Conservation (phyloP, 2,113 vertebrate genomes). For the Phasianus colchicus region DNA sequence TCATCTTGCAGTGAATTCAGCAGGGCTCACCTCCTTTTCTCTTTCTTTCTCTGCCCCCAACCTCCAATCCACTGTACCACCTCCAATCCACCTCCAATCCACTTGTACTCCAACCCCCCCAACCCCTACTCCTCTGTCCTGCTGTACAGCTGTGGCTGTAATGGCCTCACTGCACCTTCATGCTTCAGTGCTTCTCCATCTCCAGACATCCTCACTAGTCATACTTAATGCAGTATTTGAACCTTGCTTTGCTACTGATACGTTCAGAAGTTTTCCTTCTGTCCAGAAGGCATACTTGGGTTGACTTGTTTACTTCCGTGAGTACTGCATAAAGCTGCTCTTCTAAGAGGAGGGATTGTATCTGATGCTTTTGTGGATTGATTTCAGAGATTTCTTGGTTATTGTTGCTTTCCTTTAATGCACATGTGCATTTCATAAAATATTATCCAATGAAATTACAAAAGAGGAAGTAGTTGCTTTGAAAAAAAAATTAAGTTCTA, state of each 20-base stretch:
- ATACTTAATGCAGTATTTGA: neutral
- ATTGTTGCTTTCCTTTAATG: neutral
- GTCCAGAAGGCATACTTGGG: neutral
- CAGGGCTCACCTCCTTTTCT: neutral
- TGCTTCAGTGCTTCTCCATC: neutral
- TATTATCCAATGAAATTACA: slow-evolving; percentile 26
- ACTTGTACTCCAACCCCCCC: neutral
- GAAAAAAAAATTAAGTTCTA: neutral
- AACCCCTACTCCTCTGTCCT: neutral
- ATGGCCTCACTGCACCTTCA: rapidly evolving
- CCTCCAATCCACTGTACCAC: too few relatives aligned
- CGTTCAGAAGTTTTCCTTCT: neutral
- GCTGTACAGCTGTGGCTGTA: neutral
- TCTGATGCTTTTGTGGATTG: neutral
- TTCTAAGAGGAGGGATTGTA: neutral
- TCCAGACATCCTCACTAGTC: neutral
- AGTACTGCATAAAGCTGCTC: neutral
- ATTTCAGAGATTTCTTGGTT: neutral
- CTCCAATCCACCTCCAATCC: too few relatives aligned
- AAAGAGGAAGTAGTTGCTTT: slow-evolving; percentile 6
- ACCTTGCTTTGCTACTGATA: neutral
- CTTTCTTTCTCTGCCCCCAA: neutral
- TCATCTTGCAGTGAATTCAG: neutral
- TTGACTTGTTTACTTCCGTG: neutral
- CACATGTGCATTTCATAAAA: slow-evolving; percentile 11